These are phyloP conservation scores for Entomyzon cyanotis DNA, from an alignment of 2,113 vertebrate species.

Conservation along the genomic window DNA sequence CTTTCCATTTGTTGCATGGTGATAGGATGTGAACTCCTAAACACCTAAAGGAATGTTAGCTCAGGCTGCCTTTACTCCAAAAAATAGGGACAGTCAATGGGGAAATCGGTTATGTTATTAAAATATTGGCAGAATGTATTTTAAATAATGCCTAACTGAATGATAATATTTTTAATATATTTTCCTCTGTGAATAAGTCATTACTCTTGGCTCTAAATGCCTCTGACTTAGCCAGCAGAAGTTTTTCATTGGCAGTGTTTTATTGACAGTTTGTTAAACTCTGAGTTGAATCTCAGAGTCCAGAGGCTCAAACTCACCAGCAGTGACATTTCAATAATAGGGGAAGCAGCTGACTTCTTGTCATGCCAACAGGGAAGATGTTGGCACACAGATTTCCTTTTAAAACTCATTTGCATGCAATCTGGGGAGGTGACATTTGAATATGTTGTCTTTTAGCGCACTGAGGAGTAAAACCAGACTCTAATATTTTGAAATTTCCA, in stretches of 20 bases:
- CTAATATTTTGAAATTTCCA: neutral
- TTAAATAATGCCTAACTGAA: neutral
- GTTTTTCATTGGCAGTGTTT: neutral
- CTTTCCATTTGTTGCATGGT: neutral
- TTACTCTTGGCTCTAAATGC: neutral
- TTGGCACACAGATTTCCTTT: neutral
- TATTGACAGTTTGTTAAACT: neutral
- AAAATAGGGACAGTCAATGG: neutral
- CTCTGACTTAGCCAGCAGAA: neutral
- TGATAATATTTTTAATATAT: neutral
- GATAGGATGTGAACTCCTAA: neutral
- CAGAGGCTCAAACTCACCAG: neutral
- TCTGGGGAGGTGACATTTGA: neutral
- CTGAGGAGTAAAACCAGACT: neutral
- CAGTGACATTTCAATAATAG: neutral
- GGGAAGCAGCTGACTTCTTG: neutral
- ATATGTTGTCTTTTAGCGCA: accelerated
- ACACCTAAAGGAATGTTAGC: neutral
- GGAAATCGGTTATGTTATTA: neutral
- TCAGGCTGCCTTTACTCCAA: neutral
- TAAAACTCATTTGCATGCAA: neutral
- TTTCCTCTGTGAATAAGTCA: neutral
- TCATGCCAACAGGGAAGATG: neutral
- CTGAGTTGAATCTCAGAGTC: neutral
- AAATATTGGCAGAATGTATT: neutral